phyloP scores from a whole-genome alignment of 2,888 invertebrate species.

The Cerceris ruficornis region DNA sequence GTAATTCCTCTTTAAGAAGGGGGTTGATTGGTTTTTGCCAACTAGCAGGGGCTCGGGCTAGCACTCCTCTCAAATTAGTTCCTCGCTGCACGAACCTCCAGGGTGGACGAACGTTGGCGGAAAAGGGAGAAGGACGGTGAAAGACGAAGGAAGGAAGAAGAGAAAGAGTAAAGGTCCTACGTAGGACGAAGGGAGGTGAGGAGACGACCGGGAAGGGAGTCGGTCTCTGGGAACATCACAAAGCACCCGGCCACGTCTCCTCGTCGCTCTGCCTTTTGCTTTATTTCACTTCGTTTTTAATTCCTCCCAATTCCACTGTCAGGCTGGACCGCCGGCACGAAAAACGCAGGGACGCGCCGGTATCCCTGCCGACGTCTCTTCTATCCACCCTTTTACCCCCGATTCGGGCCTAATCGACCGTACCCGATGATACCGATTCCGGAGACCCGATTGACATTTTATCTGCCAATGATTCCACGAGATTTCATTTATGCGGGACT shows the following conservation, averaged over 20 bases:
- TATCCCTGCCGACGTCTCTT: constrained; percentile 8
- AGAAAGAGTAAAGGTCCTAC: constrained; percentile 11
- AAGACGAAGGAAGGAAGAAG: constrained; percentile 21
- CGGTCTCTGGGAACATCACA: constrained; percentile 72
- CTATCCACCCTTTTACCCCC: constrained; percentile 18
- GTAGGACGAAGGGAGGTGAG: constrained; percentile 26
- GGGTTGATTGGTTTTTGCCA: constrained; percentile 64
- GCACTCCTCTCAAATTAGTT: constrained; percentile 73
- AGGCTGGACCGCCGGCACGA: constrained; percentile 57
- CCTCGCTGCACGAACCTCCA: constrained; percentile 64
- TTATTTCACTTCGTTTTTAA: constrained; percentile 75
- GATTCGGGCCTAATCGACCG: not conserved
- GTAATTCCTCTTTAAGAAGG: constrained; percentile 60
- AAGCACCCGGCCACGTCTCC: constrained; percentile 68
- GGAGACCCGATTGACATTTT: constrained; percentile 19
- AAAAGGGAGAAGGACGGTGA: constrained; percentile 31
- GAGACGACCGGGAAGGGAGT: constrained; percentile 55
- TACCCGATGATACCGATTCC: not conserved
- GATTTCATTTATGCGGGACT: not conserved
- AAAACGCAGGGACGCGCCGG: constrained; percentile 60
- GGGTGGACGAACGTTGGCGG: constrained; percentile 46
- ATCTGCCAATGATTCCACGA: not conserved
- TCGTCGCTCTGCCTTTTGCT: constrained; percentile 66
- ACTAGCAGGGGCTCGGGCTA: constrained; percentile 37
- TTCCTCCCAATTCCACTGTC: constrained; percentile 74